Conservation (phyloP, 92 coral and sea anemone genomes). For the Epizoanthus fatuus region DNA sequence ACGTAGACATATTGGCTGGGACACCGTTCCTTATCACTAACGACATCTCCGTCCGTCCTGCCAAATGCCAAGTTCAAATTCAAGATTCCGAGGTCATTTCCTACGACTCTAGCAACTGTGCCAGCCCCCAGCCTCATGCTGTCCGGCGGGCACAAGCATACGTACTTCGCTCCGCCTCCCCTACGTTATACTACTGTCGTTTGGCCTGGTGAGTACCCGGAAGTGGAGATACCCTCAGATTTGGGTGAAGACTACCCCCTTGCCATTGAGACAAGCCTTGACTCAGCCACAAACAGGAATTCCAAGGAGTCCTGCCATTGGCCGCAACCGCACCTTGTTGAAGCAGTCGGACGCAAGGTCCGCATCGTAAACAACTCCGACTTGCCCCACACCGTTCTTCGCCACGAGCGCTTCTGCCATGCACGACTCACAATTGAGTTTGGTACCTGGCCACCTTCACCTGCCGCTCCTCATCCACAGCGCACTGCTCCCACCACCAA, state of each 20-base stretch:
- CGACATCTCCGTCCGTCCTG: conserved; percentile 71
- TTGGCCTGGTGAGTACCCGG: conserved; percentile 72
- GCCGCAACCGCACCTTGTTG: conserved; percentile 68
- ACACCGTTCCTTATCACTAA: conserved; percentile 14
- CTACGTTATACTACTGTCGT: conserved; percentile 63
- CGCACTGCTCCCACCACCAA: too few species aligned
- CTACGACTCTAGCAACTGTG: conserved; percentile 12
- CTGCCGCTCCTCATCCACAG: not conserved
- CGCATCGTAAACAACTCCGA: conserved; percentile 51
- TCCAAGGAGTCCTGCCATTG: not conserved
- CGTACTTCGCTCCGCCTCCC: conserved; percentile 18
- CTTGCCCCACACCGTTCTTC: conserved; percentile 44
- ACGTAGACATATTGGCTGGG: conserved; percentile 27
- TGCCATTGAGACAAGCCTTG: conserved; percentile 58
- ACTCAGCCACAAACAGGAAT: conserved; percentile 1
- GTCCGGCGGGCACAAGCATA: conserved; percentile 34
- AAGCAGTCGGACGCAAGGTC: conserved; percentile 19
- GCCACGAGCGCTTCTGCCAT: conserved; percentile 65
- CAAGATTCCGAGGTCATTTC: conserved; percentile 49
- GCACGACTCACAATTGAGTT: conserved; percentile 21
- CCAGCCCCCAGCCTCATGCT: not conserved
- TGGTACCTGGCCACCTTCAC: conserved; percentile 7
- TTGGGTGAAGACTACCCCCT: conserved; percentile 33
- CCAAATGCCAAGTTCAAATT: conserved; percentile 58
- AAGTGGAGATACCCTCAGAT: conserved; percentile 59